phyloP scores from a whole-genome alignment of 30 jellyfish, hydroid and myxozoan genomes.

The Chrysaora quinquecirrha region DNA sequence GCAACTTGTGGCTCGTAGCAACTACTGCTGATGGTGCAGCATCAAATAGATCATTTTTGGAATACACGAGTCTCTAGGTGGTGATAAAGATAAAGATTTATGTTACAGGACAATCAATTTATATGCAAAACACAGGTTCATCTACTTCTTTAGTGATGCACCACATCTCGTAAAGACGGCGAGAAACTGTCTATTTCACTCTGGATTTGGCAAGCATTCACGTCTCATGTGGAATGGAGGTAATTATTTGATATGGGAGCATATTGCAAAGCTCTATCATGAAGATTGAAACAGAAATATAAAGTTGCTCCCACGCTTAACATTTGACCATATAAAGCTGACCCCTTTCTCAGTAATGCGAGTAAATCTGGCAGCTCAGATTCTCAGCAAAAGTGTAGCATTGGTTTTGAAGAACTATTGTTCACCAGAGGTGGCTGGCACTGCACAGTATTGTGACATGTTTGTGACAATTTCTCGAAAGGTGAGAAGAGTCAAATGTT shows the following conservation, averaged over 20 bases:
- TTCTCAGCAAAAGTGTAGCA: constrained; percentile 16
- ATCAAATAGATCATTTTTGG: not conserved
- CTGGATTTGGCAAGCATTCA: constrained; percentile 21
- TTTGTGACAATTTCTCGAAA: constrained; percentile 30
- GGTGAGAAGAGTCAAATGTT: constrained; percentile 27
- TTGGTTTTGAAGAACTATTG: not conserved
- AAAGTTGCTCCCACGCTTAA: too few relatives aligned
- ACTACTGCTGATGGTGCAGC: too few relatives aligned
- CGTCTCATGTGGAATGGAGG: constrained; percentile 39
- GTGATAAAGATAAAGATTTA: not conserved
- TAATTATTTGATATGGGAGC: too few relatives aligned
- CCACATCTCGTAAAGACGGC: too few relatives aligned
- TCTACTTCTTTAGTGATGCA: too few relatives aligned
- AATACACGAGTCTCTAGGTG: too few relatives aligned
- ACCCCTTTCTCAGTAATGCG: constrained; percentile 39
- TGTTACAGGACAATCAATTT: constrained; percentile 42
- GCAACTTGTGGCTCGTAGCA: too few relatives aligned
- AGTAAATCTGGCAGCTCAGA: constrained; percentile 43
- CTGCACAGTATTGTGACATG: constrained; percentile 37
- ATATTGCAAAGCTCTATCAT: constrained; percentile 19
- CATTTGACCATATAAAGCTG: constrained; percentile 25
- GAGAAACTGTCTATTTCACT: constrained; percentile 27
- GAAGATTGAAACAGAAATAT: too few relatives aligned
- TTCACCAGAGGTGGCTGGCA: constrained; percentile 28
- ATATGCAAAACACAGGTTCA: constrained; percentile 17